phyloP scores from a whole-genome alignment of 2,888 invertebrate genomes.

The Colletes collaris region DNA sequence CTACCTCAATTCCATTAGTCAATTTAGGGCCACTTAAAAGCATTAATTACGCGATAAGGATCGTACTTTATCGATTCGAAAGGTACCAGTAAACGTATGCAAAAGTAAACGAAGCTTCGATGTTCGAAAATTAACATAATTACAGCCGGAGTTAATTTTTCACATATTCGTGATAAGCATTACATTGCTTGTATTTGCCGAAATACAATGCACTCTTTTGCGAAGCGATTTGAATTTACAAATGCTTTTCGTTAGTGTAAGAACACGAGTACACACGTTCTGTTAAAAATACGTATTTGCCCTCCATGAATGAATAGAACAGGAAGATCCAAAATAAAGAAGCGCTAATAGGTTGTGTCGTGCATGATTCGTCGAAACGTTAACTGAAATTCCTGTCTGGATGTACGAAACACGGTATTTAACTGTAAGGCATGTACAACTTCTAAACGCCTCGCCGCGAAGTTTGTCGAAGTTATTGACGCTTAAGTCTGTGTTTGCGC shows the following conservation, averaged over 20 bases:
- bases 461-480: slow-evolving; percentile 49
- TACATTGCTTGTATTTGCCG: background rate
- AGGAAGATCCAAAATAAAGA: slow-evolving; percentile 19
- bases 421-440: background rate
- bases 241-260: background rate
- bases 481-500: slow-evolving; percentile 27
- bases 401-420: background rate
- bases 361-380: background rate
- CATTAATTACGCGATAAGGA: background rate
- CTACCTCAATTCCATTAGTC: background rate
- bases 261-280: background rate
- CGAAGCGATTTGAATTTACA: background rate
- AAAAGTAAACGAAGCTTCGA: too few relatives aligned
- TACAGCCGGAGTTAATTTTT: background rate
- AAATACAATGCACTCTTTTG: background rate
- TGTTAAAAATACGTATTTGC: background rate
- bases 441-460: slow-evolving; percentile 13
- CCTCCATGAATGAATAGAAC: background rate
- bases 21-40: background rate
- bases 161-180: background rate
- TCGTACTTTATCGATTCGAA: too few relatives aligned
- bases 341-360: slow-evolving; percentile 2
- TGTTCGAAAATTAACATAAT: background rate
- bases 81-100: too few relatives aligned
- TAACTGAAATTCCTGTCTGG: slow-evolving; percentile 7